Conservation (phyloP, 2,797 vertebrate genomes). For the Lagocephalus sceleratus region DNA sequence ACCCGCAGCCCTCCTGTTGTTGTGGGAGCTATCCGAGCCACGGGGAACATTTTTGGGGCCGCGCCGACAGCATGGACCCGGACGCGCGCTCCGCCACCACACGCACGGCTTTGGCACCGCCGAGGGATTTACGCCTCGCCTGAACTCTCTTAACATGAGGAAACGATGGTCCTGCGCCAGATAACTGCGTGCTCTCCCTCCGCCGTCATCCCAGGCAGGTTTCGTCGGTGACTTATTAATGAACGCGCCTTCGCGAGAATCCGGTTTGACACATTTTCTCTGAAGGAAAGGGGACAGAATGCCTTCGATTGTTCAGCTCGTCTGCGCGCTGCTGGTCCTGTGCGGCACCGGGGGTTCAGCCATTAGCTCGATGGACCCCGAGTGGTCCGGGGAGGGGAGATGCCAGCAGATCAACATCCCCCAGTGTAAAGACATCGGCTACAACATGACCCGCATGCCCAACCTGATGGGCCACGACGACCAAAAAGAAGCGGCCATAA, state of each 20-base stretch:
- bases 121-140: slow-evolving; percentile 37
- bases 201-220: slow-evolving; percentile 5
- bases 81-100: slow-evolving; percentile 28
- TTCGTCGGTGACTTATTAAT: not conserved
- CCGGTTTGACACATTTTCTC: slow-evolving; percentile 4
- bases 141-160: slow-evolving; percentile 32
- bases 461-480: slow-evolving; percentile 96
- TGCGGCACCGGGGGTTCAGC: slow-evolving; percentile 67
- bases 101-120: slow-evolving; percentile 20
- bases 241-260: not conserved
- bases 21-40: slow-evolving; percentile 3
- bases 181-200: slow-evolving; percentile 53
- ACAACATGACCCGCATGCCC: slow-evolving; percentile 97
- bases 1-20: not conserved
- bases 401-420: slow-evolving; percentile 95
- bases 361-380: slow-evolving; percentile 89
- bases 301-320: slow-evolving; percentile 45
- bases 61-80: slow-evolving; percentile 56
- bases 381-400: slow-evolving; percentile 86
- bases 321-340: slow-evolving; percentile 56
- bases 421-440: slow-evolving; percentile 95
- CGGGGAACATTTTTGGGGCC: slow-evolving; percentile 14
- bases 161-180: slow-evolving; percentile 32
- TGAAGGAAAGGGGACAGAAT: slow-evolving; percentile 50
- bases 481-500: slow-evolving; percentile 92